Percentiles rank a stretch among this genome's conserved stretches.
Evolutionary conservation across 1,140 invertebrate species (phyloP).

Genomic region (Halotydeus destructor): DNA sequence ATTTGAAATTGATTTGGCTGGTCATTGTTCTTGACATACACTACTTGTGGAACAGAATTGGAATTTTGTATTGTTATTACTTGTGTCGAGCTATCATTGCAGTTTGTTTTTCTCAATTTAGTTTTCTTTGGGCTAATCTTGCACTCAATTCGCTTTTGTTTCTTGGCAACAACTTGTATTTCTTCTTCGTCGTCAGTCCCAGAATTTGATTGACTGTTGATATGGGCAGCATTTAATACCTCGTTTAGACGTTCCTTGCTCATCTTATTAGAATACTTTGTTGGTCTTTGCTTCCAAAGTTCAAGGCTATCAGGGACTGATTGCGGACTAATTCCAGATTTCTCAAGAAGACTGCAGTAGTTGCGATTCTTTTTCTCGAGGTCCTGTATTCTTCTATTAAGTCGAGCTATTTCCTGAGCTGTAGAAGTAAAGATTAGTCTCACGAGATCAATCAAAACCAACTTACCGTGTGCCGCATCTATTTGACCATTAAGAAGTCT

Average conservation of each 20-base stretch:
- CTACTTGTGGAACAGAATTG: background rate
- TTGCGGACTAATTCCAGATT: constrained; percentile 18
- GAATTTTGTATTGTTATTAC: background rate
- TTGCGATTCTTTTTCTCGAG: constrained; percentile 19
- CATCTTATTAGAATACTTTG: constrained; percentile 16
- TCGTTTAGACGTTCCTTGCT: constrained; percentile 9
- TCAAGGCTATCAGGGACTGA: constrained; percentile 6
- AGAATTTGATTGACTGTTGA: constrained; percentile 5
- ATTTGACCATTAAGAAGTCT: constrained; percentile 19
- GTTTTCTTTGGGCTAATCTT: background rate
- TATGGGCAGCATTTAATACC: too few relatives aligned
- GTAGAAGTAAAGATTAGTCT: constrained; percentile 12
- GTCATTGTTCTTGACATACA: background rate
- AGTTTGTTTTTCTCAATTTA: background rate
- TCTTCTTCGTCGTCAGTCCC: background rate
- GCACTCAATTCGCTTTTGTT: background rate
- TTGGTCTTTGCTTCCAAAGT: constrained; percentile 4
- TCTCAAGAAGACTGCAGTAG: constrained; percentile 20
- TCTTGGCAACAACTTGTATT: background rate
- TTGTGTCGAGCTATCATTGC: background rate
- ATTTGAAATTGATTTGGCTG: background rate
- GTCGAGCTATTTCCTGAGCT: constrained; percentile 20
- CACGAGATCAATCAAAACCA: constrained; percentile 1
- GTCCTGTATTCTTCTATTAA: constrained; percentile 19
- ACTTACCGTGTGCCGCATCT: constrained; percentile 19